Percentiles rank a stretch among this genome's conserved stretches.
Evolutionary conservation across 2,888 invertebrate genomes (phyloP).

Genomic region (Siphonodentalium dalli): DNA sequence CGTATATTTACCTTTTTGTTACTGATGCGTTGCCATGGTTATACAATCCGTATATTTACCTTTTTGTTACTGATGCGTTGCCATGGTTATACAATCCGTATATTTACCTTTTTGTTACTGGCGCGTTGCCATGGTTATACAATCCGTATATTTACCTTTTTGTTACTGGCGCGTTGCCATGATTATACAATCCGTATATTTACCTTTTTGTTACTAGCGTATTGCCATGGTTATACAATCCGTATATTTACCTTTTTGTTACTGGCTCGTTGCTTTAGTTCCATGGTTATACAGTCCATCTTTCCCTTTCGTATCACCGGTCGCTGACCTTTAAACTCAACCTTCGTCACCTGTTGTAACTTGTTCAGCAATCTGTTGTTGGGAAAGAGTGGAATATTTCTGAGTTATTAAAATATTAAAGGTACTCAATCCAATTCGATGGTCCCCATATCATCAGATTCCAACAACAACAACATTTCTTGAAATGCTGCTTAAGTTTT

Average conservation of each 20-base stretch:
- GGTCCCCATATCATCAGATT: too few relatives aligned
- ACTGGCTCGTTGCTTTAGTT: slow-evolving; percentile 78
- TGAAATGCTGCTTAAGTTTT: too few relatives aligned
- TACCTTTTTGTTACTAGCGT: neutral
- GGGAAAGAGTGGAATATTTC: too few relatives aligned
- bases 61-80: neutral
- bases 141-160: neutral
- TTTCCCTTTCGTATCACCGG: slow-evolving; percentile 73
- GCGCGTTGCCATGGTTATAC: neutral
- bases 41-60: neutral
- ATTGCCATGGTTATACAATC: neutral
- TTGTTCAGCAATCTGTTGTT: slow-evolving; percentile 72
- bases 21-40: neutral
- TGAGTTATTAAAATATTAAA: too few relatives aligned
- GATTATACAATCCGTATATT: neutral
- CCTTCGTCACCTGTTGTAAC: slow-evolving; percentile 78
- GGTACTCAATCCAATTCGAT: too few relatives aligned
- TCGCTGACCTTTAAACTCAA: slow-evolving; percentile 68
- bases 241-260: slow-evolving; percentile 81
- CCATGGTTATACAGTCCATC: slow-evolving; percentile 80
- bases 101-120: neutral
- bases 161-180: neutral
- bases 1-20: slow-evolving; percentile 61
- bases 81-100: neutral
- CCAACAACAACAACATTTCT: too few relatives aligned